Base-by-base conservation (phyloP, 1,140 invertebrate genomes). In the Neotoxoptera formosana region DNA sequence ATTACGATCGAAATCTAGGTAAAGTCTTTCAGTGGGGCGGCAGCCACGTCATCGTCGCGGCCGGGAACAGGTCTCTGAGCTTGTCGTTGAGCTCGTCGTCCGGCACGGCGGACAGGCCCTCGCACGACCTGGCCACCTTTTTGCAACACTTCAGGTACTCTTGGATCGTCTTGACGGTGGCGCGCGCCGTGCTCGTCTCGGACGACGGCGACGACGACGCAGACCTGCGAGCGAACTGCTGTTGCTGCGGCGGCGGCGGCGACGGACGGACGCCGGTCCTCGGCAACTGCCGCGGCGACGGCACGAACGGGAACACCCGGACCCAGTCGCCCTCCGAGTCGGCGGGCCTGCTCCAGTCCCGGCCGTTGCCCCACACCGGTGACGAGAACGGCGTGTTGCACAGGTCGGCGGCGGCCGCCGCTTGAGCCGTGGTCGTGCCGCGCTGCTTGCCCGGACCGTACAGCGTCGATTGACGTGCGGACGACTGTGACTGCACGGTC, bases 321-420 rank as follows among this genome's bases (percentile, higher is more conserved):
- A 96, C 95, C 96, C 96, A 97, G 45, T 96, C 96, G 9, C 96
- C 96, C 94, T 96, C 96, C 45, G 94, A 94, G 21, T 94, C 94
- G n/a, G 95, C 95, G 0, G 96, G 95, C 90, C 95, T 95, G 34
- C 95, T 95, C 96, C 96, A 97, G 93, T 97, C 96, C 60, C 95
- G 95, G 9, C 96, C 96, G 94, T 97, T 97, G 45, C 96, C 96
- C 96, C 96, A 97, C 60, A 89, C 84, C 67, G 84, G 84, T 94
- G 95, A 76, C 94, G 53, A 53, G 94, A 94, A 21, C 95, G 47
- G 2, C 94, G 93, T 94, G 95, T 95, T 88, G 95, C 95, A 53
- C 93, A 94, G 47, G 95, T 94, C 95, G 94, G 95, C 25, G 94
- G 36, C 86, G 3, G 76, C 36, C 23, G 11, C 94, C 91, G 91